Percentiles rank a stretch among this genome's conserved stretches.
Evolutionary conservation across 1,140 invertebrate genomes (phyloP).

Genomic region (Tachypleus tridentatus): DNA sequence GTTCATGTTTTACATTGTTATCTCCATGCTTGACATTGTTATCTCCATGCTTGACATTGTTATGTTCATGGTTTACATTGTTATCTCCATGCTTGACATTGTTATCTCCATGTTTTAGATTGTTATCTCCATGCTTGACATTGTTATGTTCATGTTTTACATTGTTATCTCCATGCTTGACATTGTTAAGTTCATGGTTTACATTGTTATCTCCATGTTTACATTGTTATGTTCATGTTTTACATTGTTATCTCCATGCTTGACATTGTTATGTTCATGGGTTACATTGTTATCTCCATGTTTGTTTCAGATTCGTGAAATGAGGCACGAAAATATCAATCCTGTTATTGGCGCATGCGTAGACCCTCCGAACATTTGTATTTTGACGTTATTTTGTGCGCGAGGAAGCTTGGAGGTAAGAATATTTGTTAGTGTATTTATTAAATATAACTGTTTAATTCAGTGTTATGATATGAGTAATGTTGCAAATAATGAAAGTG

Average conservation of each 20-base stretch:
- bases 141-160: background rate
- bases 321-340: constrained; percentile 72
- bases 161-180: background rate
- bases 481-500: background rate
- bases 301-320: constrained; percentile 51
- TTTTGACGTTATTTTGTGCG: constrained; percentile 61
- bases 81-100: too few species aligned
- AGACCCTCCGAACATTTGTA: constrained; percentile 53
- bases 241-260: background rate
- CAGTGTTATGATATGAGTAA: background rate
- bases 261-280: too few species aligned
- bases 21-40: background rate
- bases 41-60: background rate
- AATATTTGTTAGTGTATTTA: constrained; percentile 5
- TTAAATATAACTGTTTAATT: background rate
- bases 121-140: too few species aligned
- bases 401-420: constrained; percentile 50
- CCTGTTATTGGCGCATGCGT: constrained; percentile 68
- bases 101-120: too few species aligned
- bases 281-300: too few species aligned
- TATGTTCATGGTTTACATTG: background rate
- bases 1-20: background rate
- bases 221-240: background rate
- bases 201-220: too few species aligned
- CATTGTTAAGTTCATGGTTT: background rate